Base-by-base conservation (phyloP, 1,140 invertebrate species). In the Holcopasites calliopsidis region DNA sequence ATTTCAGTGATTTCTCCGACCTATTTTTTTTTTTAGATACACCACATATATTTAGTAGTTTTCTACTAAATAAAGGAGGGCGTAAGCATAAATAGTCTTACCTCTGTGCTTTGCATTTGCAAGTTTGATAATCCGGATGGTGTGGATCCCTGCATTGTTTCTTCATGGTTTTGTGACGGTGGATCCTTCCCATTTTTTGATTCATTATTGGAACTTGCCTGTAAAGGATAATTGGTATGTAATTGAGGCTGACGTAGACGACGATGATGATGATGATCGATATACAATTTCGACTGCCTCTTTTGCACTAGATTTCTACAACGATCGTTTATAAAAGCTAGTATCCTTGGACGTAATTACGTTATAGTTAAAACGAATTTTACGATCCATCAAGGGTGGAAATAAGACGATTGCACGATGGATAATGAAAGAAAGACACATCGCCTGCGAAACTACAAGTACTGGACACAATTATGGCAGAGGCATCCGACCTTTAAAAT, bases 1-100 rank as follows among this genome's bases (percentile, higher is more conserved):
- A 92, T 92, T 88, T 94, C 94, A 3, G 92, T 92, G 72, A 94
- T 94, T 88, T 95, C 94, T 49, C 94, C 94, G 79, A 94, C 93
- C 94, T 94, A 86, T 70, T 35, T 0, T 38, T 1, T n/a, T 21
- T 21, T 21, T n/a, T n/a, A n/a, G 31, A 31, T 47, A 21, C 21
- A 1, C 42, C 73, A 44, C 2, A 57, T 65, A 64, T 65, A 35
- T 47, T 65, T 55, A 55, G 28, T 21, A 26, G 21, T n/a, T n/a
- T n/a, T 26, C 7, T 18, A 7, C 11, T 3, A 3, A 40, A 18
- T 10, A n/a, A 60, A 42, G 21, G 42, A 57, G 28, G 33, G 26
- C n/a, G n/a, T 8, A n/a, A n/a, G n/a, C n/a, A n/a, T 61, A 49
- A 35, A 52, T 35, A 0, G 11, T 49, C 85, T 88, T 87, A 91